Evolutionary conservation across 1,140 invertebrate genomes (phyloP).

Genomic region (Apis mellifera): DNA sequence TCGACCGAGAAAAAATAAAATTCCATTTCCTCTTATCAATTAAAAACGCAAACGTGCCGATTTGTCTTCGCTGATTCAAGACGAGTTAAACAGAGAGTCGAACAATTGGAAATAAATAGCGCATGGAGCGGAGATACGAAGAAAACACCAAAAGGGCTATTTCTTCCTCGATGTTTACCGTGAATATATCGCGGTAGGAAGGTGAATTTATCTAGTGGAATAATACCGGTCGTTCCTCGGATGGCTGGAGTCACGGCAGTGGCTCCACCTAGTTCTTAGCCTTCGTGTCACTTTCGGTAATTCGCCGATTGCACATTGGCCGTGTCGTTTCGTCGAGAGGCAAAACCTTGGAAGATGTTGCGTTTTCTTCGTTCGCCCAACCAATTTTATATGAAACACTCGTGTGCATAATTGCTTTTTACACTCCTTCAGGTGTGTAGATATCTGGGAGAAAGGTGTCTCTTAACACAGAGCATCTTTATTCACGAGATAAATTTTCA

Average conservation of each 20-base stretch:
- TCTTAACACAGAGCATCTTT: no score
- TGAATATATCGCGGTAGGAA: slow-evolving; percentile 36
- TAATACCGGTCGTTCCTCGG: slow-evolving; percentile 41
- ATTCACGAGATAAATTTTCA: no score
- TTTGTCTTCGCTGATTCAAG: background rate
- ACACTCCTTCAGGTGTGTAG: no score
- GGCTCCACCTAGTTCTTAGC: background rate
- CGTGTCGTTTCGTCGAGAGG: background rate
- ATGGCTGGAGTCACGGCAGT: background rate
- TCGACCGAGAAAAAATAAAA: no score
- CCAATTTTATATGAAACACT: slow-evolving; percentile 1
- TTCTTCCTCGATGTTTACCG: slow-evolving; percentile 27
- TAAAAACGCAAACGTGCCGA: background rate
- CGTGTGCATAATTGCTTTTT: no score
- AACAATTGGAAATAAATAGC: background rate
- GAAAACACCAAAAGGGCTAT: background rate
- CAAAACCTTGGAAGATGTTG: background rate
- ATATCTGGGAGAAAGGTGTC: no score
- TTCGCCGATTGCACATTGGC: slow-evolving; percentile 7
- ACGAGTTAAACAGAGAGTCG: background rate
- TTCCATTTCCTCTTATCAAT: no score
- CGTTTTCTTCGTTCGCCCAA: background rate
- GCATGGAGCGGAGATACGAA: background rate
- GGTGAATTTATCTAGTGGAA: slow-evolving; percentile 53
- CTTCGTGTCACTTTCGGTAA: slow-evolving; percentile 6